Evolutionary conservation across 1,140 invertebrate species (phyloP).

Genomic region (Sarcophaga bullata): DNA sequence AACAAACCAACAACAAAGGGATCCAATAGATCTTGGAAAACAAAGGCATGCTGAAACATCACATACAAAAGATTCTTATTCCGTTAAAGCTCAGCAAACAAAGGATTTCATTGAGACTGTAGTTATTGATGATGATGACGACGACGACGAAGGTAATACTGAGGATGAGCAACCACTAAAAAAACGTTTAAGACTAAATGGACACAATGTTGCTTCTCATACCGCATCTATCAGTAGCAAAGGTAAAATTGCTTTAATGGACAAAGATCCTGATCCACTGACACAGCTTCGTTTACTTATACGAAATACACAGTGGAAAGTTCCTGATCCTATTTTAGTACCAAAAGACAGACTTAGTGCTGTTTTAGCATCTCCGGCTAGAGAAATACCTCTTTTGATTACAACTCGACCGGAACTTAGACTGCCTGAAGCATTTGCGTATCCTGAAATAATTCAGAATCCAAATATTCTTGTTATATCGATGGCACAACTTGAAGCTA

Average conservation of each 20-base stretch:
- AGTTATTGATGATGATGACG: conserved; percentile 60
- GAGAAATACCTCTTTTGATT: conserved; percentile 79
- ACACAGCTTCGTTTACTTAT: conserved; percentile 79
- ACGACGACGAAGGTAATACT: conserved; percentile 54
- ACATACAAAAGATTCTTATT: conserved; percentile 44
- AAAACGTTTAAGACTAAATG: conserved; percentile 65
- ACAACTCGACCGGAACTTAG: conserved; percentile 76
- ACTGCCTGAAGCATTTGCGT: conserved; percentile 76
- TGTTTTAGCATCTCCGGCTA: conserved; percentile 77
- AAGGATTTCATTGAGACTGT: conserved; percentile 66
- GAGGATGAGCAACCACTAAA: conserved; percentile 69
- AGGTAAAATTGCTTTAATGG: conserved; percentile 60
- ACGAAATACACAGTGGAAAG: conserved; percentile 73
- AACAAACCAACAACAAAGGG: conserved; percentile 67
- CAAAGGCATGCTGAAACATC: conserved; percentile 71
- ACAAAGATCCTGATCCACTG: conserved; percentile 72
- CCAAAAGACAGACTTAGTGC: conserved; percentile 78
- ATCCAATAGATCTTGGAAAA: conserved; percentile 74
- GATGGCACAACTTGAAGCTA: conserved; percentile 78
- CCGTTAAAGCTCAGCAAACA: conserved; percentile 67
- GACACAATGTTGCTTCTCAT: conserved; percentile 45
- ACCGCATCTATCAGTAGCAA: background rate
- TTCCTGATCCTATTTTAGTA: conserved; percentile 83
- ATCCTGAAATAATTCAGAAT: conserved; percentile 77
- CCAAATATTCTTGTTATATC: conserved; percentile 83